Conservation (phyloP, 1,140 invertebrate genomes). For the Bactericera cockerelli region DNA sequence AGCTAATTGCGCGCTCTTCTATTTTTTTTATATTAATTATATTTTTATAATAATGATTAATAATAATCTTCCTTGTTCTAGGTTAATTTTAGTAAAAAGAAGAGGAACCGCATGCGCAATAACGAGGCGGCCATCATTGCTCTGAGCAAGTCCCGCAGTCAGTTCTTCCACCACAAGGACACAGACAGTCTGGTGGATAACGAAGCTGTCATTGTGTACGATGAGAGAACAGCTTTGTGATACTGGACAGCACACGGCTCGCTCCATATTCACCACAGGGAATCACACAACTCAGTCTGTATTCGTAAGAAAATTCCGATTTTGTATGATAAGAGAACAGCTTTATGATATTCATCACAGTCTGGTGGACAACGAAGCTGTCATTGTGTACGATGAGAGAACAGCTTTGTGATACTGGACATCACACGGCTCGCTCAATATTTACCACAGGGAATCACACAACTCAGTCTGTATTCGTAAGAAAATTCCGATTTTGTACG, state of each 20-base stretch:
- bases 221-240: conserved; percentile 51
- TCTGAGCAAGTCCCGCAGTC: conserved; percentile 49
- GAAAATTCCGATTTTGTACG: too few relatives aligned
- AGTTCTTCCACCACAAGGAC: conserved; percentile 38
- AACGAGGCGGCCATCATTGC: conserved; percentile 59
- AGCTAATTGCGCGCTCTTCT: too few relatives aligned
- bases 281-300: too few relatives aligned
- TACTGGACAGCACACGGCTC: neutral
- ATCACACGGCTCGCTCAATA: too few relatives aligned
- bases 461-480: too few relatives aligned
- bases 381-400: conserved; percentile 55
- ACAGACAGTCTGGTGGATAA: conserved; percentile 42
- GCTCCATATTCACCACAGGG: too few relatives aligned
- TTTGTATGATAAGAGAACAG: too few relatives aligned
- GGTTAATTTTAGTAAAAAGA: conserved; percentile 52
- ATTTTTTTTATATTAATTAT: too few relatives aligned
- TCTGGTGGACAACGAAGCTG: conserved; percentile 46
- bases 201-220: conserved; percentile 54
- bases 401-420: conserved; percentile 45
- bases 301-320: too few relatives aligned
- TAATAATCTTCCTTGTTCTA: conserved; percentile 29
- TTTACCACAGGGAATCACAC: too few relatives aligned
- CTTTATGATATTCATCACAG: too few relatives aligned
- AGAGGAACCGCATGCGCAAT: conserved; percentile 53
- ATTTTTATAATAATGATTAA: too few relatives aligned